Base-by-base conservation (phyloP, 35 echinoderm and acorn worm genomes). In the Holothuria glaberrima region DNA sequence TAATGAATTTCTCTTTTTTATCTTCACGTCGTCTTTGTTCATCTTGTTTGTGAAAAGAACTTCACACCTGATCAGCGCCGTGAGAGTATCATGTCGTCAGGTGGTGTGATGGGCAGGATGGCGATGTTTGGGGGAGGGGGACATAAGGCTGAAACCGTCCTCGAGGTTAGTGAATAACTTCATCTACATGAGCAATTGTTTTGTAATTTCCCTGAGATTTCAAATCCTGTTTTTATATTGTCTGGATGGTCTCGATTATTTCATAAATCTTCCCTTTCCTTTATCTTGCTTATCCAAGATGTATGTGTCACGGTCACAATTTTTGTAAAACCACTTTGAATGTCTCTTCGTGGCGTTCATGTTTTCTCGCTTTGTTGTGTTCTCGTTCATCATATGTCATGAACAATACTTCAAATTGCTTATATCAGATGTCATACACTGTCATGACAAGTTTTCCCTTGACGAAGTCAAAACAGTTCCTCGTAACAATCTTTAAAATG, bases 1-100 rank as follows among this genome's bases (percentile, higher is more conserved):
- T 41, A 12, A 54, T 0, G 50, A 0, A 12, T 12, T 54, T 54
- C 50, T 54, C 12, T 54, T 54, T 46, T 46, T 46, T 4, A 5
- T 54, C 50, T 54, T 14, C 36, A 41, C 7, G 2, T 41, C 7
- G 36, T 41, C 7, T 41, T 41, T 41, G 2, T 63, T 84, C 22
- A 5, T 84, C 31, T 59, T n/a, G n/a, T 61, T 84, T 61, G 21
- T 35, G 24, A 7, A 28, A 59, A 84, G 80, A 84, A 84, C 58
- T 84, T 84, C 59, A 84, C 80, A 10, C 54, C 80, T 10, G 80
- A 84, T 84, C 80, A 84, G 30, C 80, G 80, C n/a, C 80, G 80
- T 14, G 80, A 84, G 80, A 84, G 80, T 54, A 84, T 84, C 56
- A 84, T 84, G 80, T 84, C 80, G 7, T 84, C 80, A 3, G 80